Base-by-base conservation (phyloP, 2,888 invertebrate genomes). In the Palloptera scutellata region DNA sequence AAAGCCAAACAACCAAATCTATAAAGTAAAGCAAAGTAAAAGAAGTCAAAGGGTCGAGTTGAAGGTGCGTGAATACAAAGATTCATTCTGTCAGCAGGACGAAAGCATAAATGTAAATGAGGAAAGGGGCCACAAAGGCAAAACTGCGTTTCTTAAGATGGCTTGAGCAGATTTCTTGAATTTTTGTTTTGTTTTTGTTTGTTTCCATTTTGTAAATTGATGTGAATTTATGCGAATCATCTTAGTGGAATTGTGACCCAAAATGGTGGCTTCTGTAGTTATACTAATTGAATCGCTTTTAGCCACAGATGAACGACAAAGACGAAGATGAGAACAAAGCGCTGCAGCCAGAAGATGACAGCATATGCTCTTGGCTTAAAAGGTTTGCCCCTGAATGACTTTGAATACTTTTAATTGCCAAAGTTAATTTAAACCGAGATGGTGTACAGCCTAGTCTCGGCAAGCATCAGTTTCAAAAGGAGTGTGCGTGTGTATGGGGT, bases 191-290 rank as follows among this genome's bases (percentile, higher is more conserved):
- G 30, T 4, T 30, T 30, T 30, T 30, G 6, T 30, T 30, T 30
- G 30, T 30, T 30, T 30, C 3, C 30, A 30, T 30, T 30, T 76
- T 78, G 78, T 79, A 78, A 78, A 78, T 79, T 78, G 78, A 74
- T 78, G 79, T 73, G 79, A 78, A 79, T 78, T 78, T 79, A 64
- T 70, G 68, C 61, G 61, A 61, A 53, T 64, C 48, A 57, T 57
- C 40, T 54, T 19, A 64, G 48, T 40, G 30, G 57, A 57, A 55
- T 57, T 17, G 30, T 79, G 73, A 73, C 78, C 71, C 74, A 70
- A 52, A 64, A 71, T 58, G 62, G 53, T 68, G 70, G 70, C 72
- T 71, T 74, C 73, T 75, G 72, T 72, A 30, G 2, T 68, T 71
- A 70, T 58, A 75, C 58, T 67, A 79, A 79, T 78, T 79, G 78